These are phyloP conservation scores for Tachysurus fulvidraco DNA, from an alignment of 2,113 vertebrate species.

Conservation along the genomic window DNA sequence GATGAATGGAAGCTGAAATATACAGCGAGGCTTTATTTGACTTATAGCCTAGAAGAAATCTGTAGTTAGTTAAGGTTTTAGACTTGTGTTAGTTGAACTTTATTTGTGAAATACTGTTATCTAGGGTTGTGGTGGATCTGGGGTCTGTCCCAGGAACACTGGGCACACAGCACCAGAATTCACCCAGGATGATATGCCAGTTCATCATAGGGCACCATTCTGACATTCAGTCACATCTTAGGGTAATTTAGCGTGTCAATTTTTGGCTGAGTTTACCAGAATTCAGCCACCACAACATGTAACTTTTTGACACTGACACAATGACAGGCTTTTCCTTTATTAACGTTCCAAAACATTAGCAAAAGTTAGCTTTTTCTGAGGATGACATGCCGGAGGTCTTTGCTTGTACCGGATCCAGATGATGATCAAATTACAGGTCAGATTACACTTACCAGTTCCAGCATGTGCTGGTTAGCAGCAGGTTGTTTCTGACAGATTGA, in stretches of 20 bases:
- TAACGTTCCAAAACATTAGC: not conserved
- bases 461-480: constrained; percentile 45
- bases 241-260: not conserved
- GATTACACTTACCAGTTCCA: not conserved
- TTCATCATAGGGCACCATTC: not conserved
- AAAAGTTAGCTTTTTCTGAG: not conserved
- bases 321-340: not conserved
- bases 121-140: not conserved
- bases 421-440: not conserved
- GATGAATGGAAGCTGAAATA: not conserved
- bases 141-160: not conserved
- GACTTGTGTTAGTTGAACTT: not conserved
- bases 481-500: constrained; percentile 45
- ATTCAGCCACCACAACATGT: not conserved
- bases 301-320: not conserved
- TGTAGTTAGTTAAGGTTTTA: not conserved
- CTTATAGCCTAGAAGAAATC: not conserved
- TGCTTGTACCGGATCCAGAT: not conserved
- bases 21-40: not conserved
- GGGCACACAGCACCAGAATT: not conserved
- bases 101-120: no score
- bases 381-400: not conserved
- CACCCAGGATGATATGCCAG: not conserved
- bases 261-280: not conserved
- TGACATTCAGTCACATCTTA: not conserved